Conservation (phyloP, 1,140 invertebrate species). For the Tetramorium simillimum region DNA sequence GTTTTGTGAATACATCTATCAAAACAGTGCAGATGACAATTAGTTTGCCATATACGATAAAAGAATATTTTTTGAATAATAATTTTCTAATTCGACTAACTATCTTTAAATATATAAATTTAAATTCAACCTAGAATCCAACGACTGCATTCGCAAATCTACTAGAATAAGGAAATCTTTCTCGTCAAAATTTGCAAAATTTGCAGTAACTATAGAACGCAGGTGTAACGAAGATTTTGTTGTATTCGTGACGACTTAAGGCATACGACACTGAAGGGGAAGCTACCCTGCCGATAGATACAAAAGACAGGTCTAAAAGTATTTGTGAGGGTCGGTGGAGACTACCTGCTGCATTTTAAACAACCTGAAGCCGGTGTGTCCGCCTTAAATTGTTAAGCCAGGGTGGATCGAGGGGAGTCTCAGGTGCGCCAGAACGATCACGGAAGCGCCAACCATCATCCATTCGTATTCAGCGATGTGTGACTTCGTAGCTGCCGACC, state of each 20-base stretch:
- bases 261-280: neutral
- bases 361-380: neutral
- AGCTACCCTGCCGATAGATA: constrained; percentile 22
- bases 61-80: neutral
- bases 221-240: constrained; percentile 51
- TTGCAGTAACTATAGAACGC: neutral
- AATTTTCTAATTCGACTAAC: neutral
- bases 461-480: constrained; percentile 56
- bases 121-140: neutral
- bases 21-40: constrained; percentile 71
- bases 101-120: neutral
- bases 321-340: constrained; percentile 41
- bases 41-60: neutral
- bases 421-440: constrained; percentile 47
- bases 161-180: neutral
- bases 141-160: neutral
- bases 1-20: constrained; percentile 73
- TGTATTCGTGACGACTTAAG: neutral
- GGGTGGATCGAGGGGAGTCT: constrained; percentile 35
- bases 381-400: neutral
- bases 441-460: constrained; percentile 26
- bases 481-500: constrained; percentile 35
- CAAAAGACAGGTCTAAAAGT: constrained; percentile 55
- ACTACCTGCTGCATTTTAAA: constrained; percentile 54
- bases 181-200: neutral